A percentile compares a stretch with the other conserved stretches of the same genome.
Conservation (phyloP, 1,140 invertebrate genomes). For the Chrysomallon squamiferum region DNA sequence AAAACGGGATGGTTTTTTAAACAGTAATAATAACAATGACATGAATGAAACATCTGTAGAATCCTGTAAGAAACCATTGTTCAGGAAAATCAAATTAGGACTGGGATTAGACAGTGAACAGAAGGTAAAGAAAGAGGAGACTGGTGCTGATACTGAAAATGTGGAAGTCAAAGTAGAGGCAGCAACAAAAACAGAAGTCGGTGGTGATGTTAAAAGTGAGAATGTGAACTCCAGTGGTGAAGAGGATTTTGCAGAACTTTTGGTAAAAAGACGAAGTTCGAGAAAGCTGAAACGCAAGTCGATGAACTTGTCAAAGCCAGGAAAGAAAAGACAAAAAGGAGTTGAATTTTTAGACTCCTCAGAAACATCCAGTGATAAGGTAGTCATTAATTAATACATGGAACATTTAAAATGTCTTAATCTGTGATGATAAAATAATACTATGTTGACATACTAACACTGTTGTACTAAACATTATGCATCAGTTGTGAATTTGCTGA, state of each 20-base stretch:
- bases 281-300: conserved; percentile 17
- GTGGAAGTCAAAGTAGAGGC: too few species aligned
- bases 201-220: not conserved
- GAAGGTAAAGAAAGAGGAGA: not conserved
- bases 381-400: not conserved
- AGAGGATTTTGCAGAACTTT: conserved; percentile 12
- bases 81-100: too few species aligned
- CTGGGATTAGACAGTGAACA: not conserved
- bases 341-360: conserved; percentile 23
- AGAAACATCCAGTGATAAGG: conserved; percentile 3
- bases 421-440: too few species aligned
- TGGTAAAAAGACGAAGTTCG: conserved; percentile 18
- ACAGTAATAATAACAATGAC: not conserved
- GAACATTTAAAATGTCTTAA: not conserved
- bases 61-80: too few species aligned
- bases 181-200: not conserved
- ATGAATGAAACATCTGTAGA: too few species aligned
- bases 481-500: too few species aligned
- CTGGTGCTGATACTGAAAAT: too few species aligned
- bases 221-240: not conserved
- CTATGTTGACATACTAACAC: too few species aligned
- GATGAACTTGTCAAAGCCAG: not conserved
- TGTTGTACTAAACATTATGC: too few species aligned
- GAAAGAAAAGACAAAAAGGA: conserved; percentile 18
- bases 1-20: not conserved